phyloP scores from a whole-genome alignment of 2,888 invertebrate species.

The Rhimphoctona megacephalus region DNA sequence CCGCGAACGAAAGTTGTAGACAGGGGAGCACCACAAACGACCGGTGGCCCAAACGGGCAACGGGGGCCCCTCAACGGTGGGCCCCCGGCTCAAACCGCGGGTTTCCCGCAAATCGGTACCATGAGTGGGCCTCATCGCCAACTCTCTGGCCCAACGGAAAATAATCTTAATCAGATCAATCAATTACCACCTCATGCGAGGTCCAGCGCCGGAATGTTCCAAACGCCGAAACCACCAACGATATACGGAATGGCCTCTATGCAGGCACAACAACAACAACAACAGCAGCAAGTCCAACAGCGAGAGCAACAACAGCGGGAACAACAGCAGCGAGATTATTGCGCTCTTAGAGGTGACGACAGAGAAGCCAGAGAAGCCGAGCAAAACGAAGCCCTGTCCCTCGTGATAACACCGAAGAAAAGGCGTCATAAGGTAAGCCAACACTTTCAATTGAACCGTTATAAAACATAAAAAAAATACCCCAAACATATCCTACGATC shows the following conservation, averaged over 20 bases:
- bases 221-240: constrained; percentile 92
- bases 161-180: constrained; percentile 87
- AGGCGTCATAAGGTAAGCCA: constrained; percentile 94
- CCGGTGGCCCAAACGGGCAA: constrained; percentile 84
- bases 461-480: constrained; percentile 31
- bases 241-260: constrained; percentile 84
- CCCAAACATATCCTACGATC: constrained; percentile 60
- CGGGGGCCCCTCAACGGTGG: constrained; percentile 84
- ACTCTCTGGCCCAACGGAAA: constrained; percentile 83
- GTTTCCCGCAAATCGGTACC: constrained; percentile 87
- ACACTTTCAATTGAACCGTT: not conserved
- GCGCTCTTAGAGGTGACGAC: constrained; percentile 81
- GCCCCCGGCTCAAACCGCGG: constrained; percentile 85
- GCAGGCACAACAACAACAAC: constrained; percentile 86
- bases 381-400: constrained; percentile 96
- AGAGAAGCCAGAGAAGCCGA: constrained; percentile 88
- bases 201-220: constrained; percentile 91
- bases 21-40: constrained; percentile 86
- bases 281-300: constrained; percentile 82
- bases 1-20: constrained; percentile 92
- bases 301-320: constrained; percentile 78
- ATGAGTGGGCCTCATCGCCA: constrained; percentile 83
- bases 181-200: constrained; percentile 88
- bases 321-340: constrained; percentile 82
- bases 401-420: constrained; percentile 98